These are phyloP conservation scores for Rousettus leschenaultii DNA, from an alignment of 2,113 vertebrate genomes.

Conservation along the genomic window DNA sequence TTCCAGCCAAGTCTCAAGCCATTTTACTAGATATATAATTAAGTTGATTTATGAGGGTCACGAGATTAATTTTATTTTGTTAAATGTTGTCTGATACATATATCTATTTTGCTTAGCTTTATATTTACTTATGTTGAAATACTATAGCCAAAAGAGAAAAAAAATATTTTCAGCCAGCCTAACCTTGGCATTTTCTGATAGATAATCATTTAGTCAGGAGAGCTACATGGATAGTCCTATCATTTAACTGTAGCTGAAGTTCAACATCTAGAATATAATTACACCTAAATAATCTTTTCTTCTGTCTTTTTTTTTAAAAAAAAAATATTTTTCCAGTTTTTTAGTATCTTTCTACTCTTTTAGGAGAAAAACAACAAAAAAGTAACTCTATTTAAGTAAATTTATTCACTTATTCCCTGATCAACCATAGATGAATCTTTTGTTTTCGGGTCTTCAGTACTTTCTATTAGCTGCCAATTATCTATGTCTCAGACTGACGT, in stretches of 20 bases:
- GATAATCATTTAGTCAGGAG: background rate
- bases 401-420: slow-evolving; percentile 35
- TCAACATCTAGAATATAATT: background rate
- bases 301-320: background rate
- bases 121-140: slow-evolving; percentile 30
- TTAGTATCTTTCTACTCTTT: background rate
- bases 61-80: slow-evolving; percentile 59
- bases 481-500: slow-evolving; percentile 72
- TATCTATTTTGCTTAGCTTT: slow-evolving; percentile 49
- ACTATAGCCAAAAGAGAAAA: background rate
- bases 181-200: slow-evolving; percentile 2
- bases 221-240: background rate
- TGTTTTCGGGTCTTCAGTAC: slow-evolving; percentile 53
- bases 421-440: slow-evolving; percentile 35
- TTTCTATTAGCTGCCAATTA: slow-evolving; percentile 75
- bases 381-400: background rate
- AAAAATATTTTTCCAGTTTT: background rate
- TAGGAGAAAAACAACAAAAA: slow-evolving; percentile 2
- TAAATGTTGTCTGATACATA: slow-evolving; percentile 47
- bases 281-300: background rate
- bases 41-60: slow-evolving; percentile 55
- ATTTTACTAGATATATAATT: slow-evolving; percentile 63
- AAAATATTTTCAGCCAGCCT: background rate
- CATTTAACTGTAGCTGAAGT: slow-evolving; percentile 13
- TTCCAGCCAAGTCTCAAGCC: slow-evolving; percentile 62